phyloP scores from a whole-genome alignment of 2,113 vertebrate species.

The Myrmecophaga tridactyla region DNA sequence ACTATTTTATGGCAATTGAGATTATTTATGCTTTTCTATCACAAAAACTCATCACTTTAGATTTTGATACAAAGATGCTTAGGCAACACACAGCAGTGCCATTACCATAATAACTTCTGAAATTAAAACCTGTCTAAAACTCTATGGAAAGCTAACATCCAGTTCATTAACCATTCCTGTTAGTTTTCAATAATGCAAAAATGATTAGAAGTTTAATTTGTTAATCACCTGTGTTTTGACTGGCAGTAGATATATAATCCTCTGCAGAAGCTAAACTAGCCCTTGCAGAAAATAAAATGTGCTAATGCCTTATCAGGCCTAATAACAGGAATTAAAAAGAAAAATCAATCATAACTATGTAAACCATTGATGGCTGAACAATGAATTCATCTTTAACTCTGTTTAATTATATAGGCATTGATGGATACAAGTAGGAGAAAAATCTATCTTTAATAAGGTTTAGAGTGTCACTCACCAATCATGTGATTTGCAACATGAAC shows the following conservation, averaged over 20 bases:
- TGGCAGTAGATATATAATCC: slow-evolving; percentile 85
- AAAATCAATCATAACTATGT: slow-evolving; percentile 83
- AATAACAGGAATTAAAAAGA: slow-evolving; percentile 81
- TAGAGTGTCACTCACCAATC: slow-evolving; percentile 93
- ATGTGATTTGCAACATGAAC: slow-evolving; percentile 99
- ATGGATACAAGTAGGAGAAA: slow-evolving; percentile 78
- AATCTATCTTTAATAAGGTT: slow-evolving; percentile 76
- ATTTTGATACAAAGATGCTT: slow-evolving; percentile 82
- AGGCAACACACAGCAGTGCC: slow-evolving; percentile 85
- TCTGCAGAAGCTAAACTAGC: slow-evolving; percentile 88
- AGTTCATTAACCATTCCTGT: slow-evolving; percentile 89
- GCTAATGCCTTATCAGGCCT: slow-evolving; percentile 83
- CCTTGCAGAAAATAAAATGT: slow-evolving; percentile 87
- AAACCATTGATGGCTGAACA: slow-evolving; percentile 83
- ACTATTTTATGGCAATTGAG: slow-evolving; percentile 80
- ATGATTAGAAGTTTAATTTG: slow-evolving; percentile 89
- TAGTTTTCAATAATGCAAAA: slow-evolving; percentile 89
- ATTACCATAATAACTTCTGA: slow-evolving; percentile 87
- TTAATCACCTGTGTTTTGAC: slow-evolving; percentile 89
- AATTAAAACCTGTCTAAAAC: slow-evolving; percentile 90
- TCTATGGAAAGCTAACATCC: slow-evolving; percentile 88
- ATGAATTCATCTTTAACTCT: slow-evolving; percentile 86
- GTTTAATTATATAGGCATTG: slow-evolving; percentile 84
- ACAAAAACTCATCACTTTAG: slow-evolving; percentile 83
- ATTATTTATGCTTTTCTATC: slow-evolving; percentile 84